phyloP scores from a whole-genome alignment of 2,113 vertebrate genomes.

The Silurus asotus region DNA sequence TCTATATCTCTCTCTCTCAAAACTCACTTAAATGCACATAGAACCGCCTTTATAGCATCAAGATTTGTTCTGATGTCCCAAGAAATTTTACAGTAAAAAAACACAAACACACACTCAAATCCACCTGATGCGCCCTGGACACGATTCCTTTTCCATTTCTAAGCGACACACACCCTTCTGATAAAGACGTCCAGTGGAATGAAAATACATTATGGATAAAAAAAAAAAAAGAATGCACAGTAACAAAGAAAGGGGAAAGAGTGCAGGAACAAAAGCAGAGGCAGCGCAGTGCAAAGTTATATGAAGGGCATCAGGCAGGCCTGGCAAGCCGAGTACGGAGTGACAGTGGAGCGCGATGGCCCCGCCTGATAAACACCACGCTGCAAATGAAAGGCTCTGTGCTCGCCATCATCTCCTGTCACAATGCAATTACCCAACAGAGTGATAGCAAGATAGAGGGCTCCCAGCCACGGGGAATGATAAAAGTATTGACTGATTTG shows the following conservation, averaged over 20 bases:
- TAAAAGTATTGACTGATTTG: slow-evolving; percentile 99
- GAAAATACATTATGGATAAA: slow-evolving; percentile 42
- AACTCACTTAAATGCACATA: not conserved
- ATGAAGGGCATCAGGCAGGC: slow-evolving; percentile 99
- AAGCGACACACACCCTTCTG: slow-evolving; percentile 61
- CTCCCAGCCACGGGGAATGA: slow-evolving; percentile 97
- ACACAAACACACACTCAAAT: slow-evolving; percentile 16
- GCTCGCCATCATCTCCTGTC: slow-evolving; percentile 99
- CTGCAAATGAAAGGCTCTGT: slow-evolving; percentile 99
- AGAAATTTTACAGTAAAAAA: not conserved
- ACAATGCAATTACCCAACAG: slow-evolving; percentile 99
- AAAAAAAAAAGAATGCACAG: slow-evolving; percentile 39
- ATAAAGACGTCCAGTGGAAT: slow-evolving; percentile 56
- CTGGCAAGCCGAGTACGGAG: slow-evolving; percentile 97
- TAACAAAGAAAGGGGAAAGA: slow-evolving; percentile 63
- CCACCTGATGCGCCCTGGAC: slow-evolving; percentile 31
- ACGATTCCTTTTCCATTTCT: slow-evolving; percentile 52
- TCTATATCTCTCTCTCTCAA: not conserved
- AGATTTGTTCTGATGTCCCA: slow-evolving; percentile 18
- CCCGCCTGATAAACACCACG: slow-evolving; percentile 99
- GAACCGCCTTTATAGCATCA: not conserved
- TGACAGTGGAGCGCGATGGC: slow-evolving; percentile 99
- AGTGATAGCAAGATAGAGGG: slow-evolving; percentile 99
- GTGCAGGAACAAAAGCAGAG: slow-evolving; percentile 90
- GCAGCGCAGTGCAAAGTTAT: slow-evolving; percentile 98